Evolutionary conservation across 2,797 vertebrate genomes (phyloP).

Genomic region (Acrocephalus scirpaceus): DNA sequence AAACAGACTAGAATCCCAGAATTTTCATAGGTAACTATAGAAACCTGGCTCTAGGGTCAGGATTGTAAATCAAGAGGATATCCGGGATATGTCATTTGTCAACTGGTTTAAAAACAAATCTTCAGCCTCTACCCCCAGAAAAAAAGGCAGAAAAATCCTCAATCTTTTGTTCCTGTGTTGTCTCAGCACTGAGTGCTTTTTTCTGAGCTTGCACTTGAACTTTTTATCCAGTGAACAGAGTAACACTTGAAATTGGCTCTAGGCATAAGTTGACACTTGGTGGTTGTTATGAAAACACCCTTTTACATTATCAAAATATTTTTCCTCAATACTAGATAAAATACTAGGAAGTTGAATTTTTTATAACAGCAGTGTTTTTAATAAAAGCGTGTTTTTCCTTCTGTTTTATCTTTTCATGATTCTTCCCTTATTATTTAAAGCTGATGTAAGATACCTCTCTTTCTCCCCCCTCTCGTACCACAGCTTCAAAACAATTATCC

Average conservation of each 20-base stretch:
- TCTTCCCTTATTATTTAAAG: neutral
- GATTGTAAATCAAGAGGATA: conserved; percentile 34
- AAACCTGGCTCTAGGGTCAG: neutral
- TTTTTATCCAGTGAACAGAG: neutral
- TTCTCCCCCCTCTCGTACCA: neutral
- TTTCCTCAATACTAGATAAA: neutral
- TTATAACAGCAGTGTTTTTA: neutral
- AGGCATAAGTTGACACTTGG: neutral
- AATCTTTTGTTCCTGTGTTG: neutral
- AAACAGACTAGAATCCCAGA: neutral
- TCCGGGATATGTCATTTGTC: neutral
- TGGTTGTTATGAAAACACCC: neutral
- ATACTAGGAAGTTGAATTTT: neutral
- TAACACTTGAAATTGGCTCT: neutral
- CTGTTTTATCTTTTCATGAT: neutral
- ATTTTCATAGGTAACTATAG: conserved; percentile 6
- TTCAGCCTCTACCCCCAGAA: neutral
- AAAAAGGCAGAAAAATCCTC: neutral
- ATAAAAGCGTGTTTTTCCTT: neutral
- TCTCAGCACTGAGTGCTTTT: neutral
- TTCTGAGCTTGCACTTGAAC: neutral
- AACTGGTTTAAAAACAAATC: neutral
- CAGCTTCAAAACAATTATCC: conserved; percentile 77
- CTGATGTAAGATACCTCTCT: neutral
- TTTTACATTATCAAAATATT: neutral